Evolutionary conservation across 1,140 invertebrate species (phyloP).

Genomic region (Dendroctonus valens): DNA sequence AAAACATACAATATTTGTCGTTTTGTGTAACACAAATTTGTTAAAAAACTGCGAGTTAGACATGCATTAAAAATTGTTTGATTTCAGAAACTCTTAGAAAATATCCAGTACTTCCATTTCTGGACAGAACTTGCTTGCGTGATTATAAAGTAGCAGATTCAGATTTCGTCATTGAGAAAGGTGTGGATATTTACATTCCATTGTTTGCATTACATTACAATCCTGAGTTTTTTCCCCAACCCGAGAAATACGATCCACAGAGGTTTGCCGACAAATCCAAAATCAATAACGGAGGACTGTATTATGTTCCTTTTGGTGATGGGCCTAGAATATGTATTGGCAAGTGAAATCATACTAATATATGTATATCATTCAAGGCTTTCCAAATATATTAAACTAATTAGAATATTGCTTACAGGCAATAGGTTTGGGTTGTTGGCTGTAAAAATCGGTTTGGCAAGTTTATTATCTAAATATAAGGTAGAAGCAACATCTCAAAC

Average conservation of each 20-base stretch:
- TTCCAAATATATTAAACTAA: too few species aligned
- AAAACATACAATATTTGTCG: too few species aligned
- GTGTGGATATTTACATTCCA: conserved; percentile 51
- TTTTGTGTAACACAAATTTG: too few species aligned
- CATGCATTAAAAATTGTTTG: too few species aligned
- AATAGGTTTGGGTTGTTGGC: too few species aligned
- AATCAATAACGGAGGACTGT: conserved; percentile 14
- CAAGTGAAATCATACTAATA: conserved; percentile 10
- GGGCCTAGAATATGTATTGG: conserved; percentile 36
- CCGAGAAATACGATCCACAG: conserved; percentile 53
- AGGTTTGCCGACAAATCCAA: conserved; percentile 48
- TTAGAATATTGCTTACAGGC: too few species aligned
- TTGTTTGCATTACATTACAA: conserved; percentile 47
- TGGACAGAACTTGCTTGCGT: conserved; percentile 51
- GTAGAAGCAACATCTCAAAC: too few species aligned
- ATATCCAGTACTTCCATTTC: conserved; percentile 52
- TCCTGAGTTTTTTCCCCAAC: conserved; percentile 50
- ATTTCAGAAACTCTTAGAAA: conserved; percentile 55
- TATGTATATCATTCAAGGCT: too few species aligned
- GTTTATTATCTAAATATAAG: too few species aligned
- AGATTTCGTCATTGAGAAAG: conserved; percentile 49
- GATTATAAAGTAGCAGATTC: conserved; percentile 52
- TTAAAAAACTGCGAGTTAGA: too few species aligned
- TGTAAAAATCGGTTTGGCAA: too few species aligned
- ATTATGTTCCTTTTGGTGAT: conserved; percentile 37